Base-by-base conservation (phyloP, 2,888 invertebrate species). In the Sepioteuthis lessoniana region DNA sequence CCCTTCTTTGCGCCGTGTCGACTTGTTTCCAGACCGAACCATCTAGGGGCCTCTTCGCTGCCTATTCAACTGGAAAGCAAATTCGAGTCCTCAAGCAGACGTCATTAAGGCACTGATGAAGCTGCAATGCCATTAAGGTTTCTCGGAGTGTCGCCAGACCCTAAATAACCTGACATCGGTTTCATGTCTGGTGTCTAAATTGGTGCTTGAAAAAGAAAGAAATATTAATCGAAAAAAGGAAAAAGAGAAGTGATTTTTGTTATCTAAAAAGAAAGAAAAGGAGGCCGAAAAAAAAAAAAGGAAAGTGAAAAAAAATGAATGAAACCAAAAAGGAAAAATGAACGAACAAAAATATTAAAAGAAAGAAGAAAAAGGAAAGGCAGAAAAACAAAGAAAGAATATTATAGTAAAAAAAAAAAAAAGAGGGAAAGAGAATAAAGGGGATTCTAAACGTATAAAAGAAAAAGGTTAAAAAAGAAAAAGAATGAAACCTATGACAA, bases 1-100 rank as follows among this genome's bases (percentile, higher is more conserved):
- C 76, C 76, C 76, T n/a, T 31, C 76, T 76, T 31, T 76, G 76
- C 76, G 76, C n/a, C 76, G 7, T 76, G 76, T 76, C 76, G 76
- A 76, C 76, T n/a, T 76, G 76, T 76, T 76, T n/a, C 76, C 31
- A 76, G 76, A 76, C 76, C n/a, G 76, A 76, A 76, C 76, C 76
- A 76, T 76, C 76, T 76, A 76, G 76, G 76, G 76, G 76, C 31
- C 76, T 76, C 76, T 76, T 76, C 76, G 76, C 76, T 76, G 76
- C 10, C n/a, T n/a, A 76, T 31, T 76, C 76, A 31, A n/a, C 76
- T n/a, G 19, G 76, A 76, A 76, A 76, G 76, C n/a, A 76, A 76
- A 76, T 76, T n/a, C 31, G 13, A 31, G 76, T 76, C 76, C 76
- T 76, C 76, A 76, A 76, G 76, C 76, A 76, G 76, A 76, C 76